phyloP scores from a whole-genome alignment of 2,113 vertebrate species.

The Danio rerio region DNA sequence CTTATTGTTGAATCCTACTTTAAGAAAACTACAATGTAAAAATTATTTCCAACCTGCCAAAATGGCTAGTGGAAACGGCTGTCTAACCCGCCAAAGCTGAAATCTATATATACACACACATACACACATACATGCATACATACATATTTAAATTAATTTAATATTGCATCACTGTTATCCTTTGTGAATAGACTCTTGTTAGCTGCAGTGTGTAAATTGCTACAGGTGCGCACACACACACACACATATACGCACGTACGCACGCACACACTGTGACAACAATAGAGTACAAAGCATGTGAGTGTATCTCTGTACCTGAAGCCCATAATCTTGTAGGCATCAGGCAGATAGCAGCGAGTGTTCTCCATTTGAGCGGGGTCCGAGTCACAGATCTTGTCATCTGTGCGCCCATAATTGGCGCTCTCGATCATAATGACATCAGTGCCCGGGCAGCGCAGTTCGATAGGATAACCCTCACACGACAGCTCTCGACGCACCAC shows the following conservation, averaged over 20 bases:
- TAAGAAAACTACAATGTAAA: too few relatives aligned
- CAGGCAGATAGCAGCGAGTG: slow-evolving; percentile 96
- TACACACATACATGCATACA: too few relatives aligned
- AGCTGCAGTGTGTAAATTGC: not conserved
- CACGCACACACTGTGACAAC: slow-evolving; percentile 10
- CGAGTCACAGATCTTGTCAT: slow-evolving; percentile 98
- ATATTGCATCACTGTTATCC: too few relatives aligned
- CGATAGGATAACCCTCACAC: slow-evolving; percentile 98
- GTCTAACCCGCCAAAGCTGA: too few relatives aligned
- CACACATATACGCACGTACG: not conserved
- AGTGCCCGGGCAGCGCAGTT: slow-evolving; percentile 96
- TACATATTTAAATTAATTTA: too few relatives aligned
- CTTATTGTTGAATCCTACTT: too few relatives aligned
- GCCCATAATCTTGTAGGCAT: slow-evolving; percentile 99
- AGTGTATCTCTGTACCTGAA: slow-evolving; percentile 81
- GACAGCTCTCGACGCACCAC: slow-evolving; percentile 97
- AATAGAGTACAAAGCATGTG: slow-evolving; percentile 22
- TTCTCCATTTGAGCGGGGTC: slow-evolving; percentile 99
- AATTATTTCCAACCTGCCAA: too few relatives aligned
- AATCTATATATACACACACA: too few relatives aligned
- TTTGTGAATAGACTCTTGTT: not conserved
- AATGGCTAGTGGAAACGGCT: too few relatives aligned
- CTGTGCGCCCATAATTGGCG: slow-evolving; percentile 97
- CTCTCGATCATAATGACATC: slow-evolving; percentile 99
- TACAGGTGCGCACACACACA: too few relatives aligned